Evolutionary conservation across 2,113 vertebrate species (phyloP), one percentile per base, ranked within the genome.

Genomic region (Calidris pygmaea): DNA sequence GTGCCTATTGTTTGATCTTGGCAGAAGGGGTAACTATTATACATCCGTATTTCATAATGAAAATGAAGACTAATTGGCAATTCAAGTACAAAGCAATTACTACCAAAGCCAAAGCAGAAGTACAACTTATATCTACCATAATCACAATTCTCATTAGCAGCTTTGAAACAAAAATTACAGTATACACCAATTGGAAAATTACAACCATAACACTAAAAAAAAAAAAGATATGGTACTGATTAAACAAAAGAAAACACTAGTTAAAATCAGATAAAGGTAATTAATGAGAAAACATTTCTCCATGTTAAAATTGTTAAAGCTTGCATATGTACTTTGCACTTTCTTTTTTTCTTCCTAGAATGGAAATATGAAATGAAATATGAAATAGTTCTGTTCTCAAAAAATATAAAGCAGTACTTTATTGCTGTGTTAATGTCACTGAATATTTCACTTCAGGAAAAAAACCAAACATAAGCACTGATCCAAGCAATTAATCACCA

Each of bases 1-100:
- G 43, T n/a, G 79, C 18, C 41, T 96, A 89, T 94, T 86, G 55
- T 92, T 88, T 90, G 65, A 63, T 78, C 41, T 95, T 96, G 93
- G 90, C 90, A 95, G 53, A 89, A 84, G 12, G 43, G 65, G 12
- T 80, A 93, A 86, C 82, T 88, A 50, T 89, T 92, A 86, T 34
- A 89, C 3, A 7, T 48, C 21, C 5, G 1, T 75, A 88, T 93
- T 92, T 93, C 88, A 73, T 80, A 75, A 84, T 22, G 85, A 94
- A 89, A 89, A 75, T 26, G 9, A 83, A 90, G 30, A 72, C 66
- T 94, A 94, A 94, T 83, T 66, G 77, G 65, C 60, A 90, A 63
- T 81, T 90, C 14, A 58, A 78, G 50, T 80, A 92, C 83, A 94
- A 88, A 78, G 43, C 63, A 80, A 71, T 83, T 80, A 73, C 35